Conservation (phyloP, 2,888 invertebrate species). For the Spisula subtruncata region DNA sequence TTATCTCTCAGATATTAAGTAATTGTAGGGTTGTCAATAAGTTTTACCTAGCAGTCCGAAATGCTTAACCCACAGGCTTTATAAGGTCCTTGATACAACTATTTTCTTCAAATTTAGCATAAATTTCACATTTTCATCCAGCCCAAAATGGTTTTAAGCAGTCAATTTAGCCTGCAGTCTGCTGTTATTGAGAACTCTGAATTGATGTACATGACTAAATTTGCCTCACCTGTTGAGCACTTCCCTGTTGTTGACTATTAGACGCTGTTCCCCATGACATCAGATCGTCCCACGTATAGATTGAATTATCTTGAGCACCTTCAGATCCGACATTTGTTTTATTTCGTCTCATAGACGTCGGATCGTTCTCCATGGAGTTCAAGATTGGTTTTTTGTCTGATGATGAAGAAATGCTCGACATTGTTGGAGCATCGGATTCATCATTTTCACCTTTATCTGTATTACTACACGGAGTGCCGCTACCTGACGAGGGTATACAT, state of each 20-base stretch:
- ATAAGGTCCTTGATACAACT: too few relatives aligned
- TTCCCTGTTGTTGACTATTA: constrained; percentile 27
- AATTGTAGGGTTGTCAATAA: too few relatives aligned
- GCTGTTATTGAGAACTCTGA: too few relatives aligned
- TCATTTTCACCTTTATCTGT: constrained; percentile 35
- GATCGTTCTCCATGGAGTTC: neutral
- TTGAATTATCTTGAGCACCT: constrained; percentile 4
- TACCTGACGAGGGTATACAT: constrained; percentile 49
- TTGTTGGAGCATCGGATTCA: constrained; percentile 32
- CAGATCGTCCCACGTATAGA: constrained; percentile 38
- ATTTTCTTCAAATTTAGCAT: too few relatives aligned
- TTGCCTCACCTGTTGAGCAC: constrained; percentile 41
- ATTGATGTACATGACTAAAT: too few relatives aligned
- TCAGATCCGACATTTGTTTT: constrained; percentile 24
- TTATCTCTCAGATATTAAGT: too few relatives aligned
- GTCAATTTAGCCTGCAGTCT: too few relatives aligned
- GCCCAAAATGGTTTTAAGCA: too few relatives aligned
- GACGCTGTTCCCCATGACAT: constrained; percentile 32
- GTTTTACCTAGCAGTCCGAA: too few relatives aligned
- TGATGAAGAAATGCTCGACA: constrained; percentile 52
- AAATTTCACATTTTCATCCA: too few relatives aligned
- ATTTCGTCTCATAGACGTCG: constrained; percentile 10
- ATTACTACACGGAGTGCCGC: constrained; percentile 35
- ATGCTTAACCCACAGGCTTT: too few relatives aligned
- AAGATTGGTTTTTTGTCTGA: constrained; percentile 37